Conservation (phyloP, 2,888 invertebrate genomes). For the Cylloceria caligata region DNA sequence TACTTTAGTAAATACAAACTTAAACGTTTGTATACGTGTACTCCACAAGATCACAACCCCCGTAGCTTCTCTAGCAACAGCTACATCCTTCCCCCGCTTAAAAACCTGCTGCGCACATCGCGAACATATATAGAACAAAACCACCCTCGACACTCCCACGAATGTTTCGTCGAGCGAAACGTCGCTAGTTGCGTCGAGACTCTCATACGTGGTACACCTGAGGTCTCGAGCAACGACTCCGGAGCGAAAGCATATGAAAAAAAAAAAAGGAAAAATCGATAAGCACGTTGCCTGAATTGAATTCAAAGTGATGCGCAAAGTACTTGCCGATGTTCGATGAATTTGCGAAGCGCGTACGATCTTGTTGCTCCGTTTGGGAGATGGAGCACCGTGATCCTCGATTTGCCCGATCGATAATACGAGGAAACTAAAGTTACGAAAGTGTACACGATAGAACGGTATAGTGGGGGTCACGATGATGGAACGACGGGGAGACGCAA, state of each 20-base stretch:
- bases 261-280: slow-evolving; percentile 13
- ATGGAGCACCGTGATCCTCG: slow-evolving; percentile 56
- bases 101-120: slow-evolving; percentile 18
- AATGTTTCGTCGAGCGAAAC: background rate
- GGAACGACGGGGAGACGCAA: slow-evolving; percentile 17
- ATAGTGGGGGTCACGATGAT: background rate
- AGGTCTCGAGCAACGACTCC: slow-evolving; percentile 10
- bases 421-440: slow-evolving; percentile 56
- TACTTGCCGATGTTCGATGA: background rate
- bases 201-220: slow-evolving; percentile 4
- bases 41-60: background rate
- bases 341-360: background rate
- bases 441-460: slow-evolving; percentile 35
- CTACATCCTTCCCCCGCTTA: background rate
- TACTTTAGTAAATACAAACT: background rate
- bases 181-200: slow-evolving; percentile 3
- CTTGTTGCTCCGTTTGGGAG: background rate
- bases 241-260: background rate
- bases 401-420: slow-evolving; percentile 65
- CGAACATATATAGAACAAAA: background rate
- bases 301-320: background rate
- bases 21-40: background rate
- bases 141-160: slow-evolving; percentile 23
- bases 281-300: background rate
- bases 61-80: slow-evolving; percentile 9